Conservation (phyloP, 2,797 vertebrate species). For the Garrulus glandarius region DNA sequence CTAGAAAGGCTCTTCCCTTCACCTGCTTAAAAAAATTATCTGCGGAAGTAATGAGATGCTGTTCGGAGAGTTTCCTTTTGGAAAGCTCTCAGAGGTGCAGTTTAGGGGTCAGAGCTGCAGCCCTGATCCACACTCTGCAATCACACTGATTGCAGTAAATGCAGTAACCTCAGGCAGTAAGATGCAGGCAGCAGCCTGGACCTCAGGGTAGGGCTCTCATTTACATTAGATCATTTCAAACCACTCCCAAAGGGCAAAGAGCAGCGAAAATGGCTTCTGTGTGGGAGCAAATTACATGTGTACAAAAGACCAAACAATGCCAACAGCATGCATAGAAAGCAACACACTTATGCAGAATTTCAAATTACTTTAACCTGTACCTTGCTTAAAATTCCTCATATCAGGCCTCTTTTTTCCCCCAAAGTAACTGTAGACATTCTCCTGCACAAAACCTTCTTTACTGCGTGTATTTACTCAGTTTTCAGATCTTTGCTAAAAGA, state of each 20-base stretch:
- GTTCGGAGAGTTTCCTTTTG: background rate
- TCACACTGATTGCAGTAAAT: background rate
- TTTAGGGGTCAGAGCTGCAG: background rate
- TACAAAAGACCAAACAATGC: conserved; percentile 21
- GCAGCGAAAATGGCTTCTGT: background rate
- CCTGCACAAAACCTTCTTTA: background rate
- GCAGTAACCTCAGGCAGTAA: background rate
- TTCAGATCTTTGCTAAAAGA: background rate
- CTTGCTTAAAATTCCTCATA: background rate
- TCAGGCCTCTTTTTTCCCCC: background rate
- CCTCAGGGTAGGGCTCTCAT: background rate
- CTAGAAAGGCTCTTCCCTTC: background rate
- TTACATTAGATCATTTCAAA: conserved; percentile 16
- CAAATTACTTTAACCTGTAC: background rate
- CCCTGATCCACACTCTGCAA: background rate
- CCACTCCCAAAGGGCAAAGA: conserved; percentile 12
- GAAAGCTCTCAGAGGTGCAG: background rate
- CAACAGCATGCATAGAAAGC: background rate
- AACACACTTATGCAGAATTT: background rate
- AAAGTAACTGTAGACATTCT: background rate
- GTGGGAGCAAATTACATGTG: conserved; percentile 1
- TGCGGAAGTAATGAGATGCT: background rate
- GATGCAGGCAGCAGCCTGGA: background rate
- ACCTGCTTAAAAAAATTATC: background rate
- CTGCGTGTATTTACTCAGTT: background rate